These are phyloP conservation scores for Macrosteles quadrilineatus DNA, from an alignment of 1,140 invertebrate species.

Conservation along the genomic window DNA sequence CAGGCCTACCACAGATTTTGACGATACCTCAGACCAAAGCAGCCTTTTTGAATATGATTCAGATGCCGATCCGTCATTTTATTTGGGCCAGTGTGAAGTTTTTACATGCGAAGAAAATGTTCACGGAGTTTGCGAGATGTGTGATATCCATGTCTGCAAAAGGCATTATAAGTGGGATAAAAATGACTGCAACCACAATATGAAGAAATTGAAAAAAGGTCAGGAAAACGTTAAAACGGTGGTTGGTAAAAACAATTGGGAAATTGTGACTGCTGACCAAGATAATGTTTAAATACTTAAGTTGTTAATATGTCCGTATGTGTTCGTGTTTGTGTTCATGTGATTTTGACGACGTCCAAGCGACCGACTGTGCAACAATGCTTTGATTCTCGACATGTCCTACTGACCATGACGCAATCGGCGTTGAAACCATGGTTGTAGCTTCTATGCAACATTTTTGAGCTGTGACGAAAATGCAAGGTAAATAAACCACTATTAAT, in stretches of 20 bases:
- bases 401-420: too few species aligned
- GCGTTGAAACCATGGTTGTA: too few species aligned
- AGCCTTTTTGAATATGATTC: background rate
- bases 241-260: background rate
- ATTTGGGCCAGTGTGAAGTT: background rate
- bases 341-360: too few species aligned
- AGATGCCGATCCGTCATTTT: background rate
- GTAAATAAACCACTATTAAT: too few species aligned
- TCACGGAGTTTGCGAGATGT: background rate
- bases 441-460: too few species aligned
- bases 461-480: too few species aligned
- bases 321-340: too few species aligned
- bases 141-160: background rate
- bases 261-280: background rate
- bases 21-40: background rate
- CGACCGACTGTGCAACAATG: too few species aligned
- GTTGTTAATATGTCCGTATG: background rate
- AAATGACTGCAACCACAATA: background rate
- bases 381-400: too few species aligned
- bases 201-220: background rate
- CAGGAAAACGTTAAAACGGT: background rate
- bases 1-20: too few species aligned
- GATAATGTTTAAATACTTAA: background rate
- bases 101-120: background rate
- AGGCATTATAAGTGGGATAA: background rate